phyloP scores from a whole-genome alignment of 2,797 vertebrate species.

The Balearica regulorum region DNA sequence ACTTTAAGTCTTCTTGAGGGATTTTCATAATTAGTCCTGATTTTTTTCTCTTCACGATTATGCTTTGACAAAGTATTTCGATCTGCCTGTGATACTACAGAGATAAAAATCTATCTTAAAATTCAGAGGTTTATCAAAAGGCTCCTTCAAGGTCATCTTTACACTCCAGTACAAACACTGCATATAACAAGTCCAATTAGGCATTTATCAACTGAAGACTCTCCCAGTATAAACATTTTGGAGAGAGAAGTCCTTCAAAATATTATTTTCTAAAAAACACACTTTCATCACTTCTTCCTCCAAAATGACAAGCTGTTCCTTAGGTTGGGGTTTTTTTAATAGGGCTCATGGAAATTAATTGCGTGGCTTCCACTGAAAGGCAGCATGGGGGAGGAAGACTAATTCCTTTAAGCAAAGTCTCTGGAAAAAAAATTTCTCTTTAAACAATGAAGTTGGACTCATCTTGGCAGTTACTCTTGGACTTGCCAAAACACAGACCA shows the following conservation, averaged over 20 bases:
- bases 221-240: not conserved
- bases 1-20: not conserved
- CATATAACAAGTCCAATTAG: not conserved
- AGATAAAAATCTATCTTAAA: slow-evolving; percentile 22
- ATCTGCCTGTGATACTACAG: not conserved
- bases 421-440: not conserved
- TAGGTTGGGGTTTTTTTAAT: not conserved
- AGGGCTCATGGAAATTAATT: slow-evolving; percentile 18
- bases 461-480: not conserved
- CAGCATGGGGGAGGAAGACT: not conserved
- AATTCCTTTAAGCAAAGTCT: not conserved
- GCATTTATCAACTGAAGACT: not conserved
- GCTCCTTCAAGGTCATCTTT: slow-evolving; percentile 23
- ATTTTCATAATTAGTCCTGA: not conserved
- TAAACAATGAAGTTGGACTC: not conserved
- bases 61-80: not conserved
- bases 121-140: not conserved
- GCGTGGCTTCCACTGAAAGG: not conserved
- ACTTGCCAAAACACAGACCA: not conserved
- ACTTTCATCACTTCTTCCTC: not conserved
- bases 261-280: not conserved
- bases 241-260: slow-evolving; percentile 9
- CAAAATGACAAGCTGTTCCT: slow-evolving; percentile 23
- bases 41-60: not conserved
- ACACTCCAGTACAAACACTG: not conserved